A percentile compares a stretch with the other conserved stretches of the same genome.
These are phyloP conservation scores for Chelonia mydas DNA, from an alignment of 2,797 vertebrate species.

Conservation along the genomic window DNA sequence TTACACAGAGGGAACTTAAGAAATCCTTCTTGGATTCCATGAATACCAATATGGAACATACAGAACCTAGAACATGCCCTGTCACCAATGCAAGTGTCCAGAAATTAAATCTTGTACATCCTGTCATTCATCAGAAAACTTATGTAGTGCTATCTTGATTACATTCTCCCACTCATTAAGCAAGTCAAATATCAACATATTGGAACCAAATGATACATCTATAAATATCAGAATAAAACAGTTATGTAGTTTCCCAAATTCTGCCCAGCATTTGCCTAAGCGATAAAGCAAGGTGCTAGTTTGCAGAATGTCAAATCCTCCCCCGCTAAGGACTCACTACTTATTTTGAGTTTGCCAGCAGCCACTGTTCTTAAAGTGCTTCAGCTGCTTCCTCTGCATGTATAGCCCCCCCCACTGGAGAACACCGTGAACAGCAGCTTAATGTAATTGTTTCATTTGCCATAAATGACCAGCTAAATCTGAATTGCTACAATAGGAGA, in stretches of 20 bases:
- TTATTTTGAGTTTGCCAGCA: not conserved
- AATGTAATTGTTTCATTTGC: not conserved
- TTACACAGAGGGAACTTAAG: not conserved
- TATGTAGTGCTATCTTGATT: not conserved
- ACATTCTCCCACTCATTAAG: not conserved
- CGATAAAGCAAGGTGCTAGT: not conserved
- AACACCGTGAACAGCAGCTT: not conserved
- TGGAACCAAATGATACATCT: not conserved
- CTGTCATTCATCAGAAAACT: not conserved
- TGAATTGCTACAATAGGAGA: not conserved
- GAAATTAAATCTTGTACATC: not conserved
- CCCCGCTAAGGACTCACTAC: not conserved
- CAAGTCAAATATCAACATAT: not conserved
- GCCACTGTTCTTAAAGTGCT: not conserved
- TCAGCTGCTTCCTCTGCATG: not conserved
- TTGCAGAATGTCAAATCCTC: not conserved
- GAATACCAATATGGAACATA: not conserved
- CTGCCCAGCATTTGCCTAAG: not conserved
- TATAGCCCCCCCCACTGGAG: not conserved
- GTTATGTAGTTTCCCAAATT: not conserved
- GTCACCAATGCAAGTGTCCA: not conserved
- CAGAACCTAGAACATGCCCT: not conserved
- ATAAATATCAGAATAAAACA: not conserved
- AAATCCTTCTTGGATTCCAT: not conserved
- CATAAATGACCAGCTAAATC: not conserved